These are phyloP conservation scores for Machaerirhynchus nigripectus DNA, from an alignment of 2,113 vertebrate genomes.

Conservation along the genomic window DNA sequence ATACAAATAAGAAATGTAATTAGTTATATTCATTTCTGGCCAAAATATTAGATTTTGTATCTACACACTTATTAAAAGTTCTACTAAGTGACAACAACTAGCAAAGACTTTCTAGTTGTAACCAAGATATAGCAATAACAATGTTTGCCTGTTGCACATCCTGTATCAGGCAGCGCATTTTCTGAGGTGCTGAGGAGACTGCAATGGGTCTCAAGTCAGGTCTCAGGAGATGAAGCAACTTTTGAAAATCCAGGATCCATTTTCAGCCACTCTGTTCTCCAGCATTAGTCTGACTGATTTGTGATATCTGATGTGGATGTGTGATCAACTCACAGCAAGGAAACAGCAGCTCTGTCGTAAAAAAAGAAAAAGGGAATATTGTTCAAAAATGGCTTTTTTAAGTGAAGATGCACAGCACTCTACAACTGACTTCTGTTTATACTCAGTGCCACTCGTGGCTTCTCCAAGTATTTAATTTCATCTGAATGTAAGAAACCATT, in stretches of 20 bases:
- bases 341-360: neutral
- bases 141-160: fast-evolving
- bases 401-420: neutral
- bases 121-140: neutral
- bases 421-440: neutral
- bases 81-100: neutral
- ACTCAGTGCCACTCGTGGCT: neutral
- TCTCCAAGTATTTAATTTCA: neutral
- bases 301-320: neutral
- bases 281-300: neutral
- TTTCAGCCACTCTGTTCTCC: neutral
- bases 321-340: neutral
- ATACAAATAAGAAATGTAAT: neutral
- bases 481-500: neutral
- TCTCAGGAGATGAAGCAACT: neutral
- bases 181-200: neutral
- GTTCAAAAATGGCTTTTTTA: neutral
- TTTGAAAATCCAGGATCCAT: neutral
- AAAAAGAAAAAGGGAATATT: neutral
- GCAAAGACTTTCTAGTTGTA: neutral
- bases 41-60: neutral
- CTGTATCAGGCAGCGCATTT: neutral
- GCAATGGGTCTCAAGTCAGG: neutral
- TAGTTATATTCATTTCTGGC: neutral
- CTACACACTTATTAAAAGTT: neutral